phyloP scores from a whole-genome alignment of 2,113 vertebrate genomes.

The Zeus faber region DNA sequence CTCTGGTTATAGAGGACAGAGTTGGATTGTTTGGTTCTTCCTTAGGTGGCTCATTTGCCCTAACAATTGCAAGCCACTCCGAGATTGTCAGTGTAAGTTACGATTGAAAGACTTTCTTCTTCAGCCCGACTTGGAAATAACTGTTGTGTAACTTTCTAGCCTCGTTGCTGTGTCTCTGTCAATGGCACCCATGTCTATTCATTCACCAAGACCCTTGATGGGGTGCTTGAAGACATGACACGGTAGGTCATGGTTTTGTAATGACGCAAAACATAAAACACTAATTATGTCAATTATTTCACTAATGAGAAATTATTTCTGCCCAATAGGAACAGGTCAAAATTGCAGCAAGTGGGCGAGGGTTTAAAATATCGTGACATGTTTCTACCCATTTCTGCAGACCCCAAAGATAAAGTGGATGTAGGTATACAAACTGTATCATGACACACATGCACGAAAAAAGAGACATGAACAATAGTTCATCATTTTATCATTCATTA shows the following conservation, averaged over 20 bases:
- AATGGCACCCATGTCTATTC: slow-evolving; percentile 37
- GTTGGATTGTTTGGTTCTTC: slow-evolving; percentile 68
- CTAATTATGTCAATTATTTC: slow-evolving; percentile 1
- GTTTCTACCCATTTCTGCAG: slow-evolving; percentile 19
- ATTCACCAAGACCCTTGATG: rapidly evolving
- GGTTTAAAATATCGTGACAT: too few relatives aligned
- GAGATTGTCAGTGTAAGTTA: slow-evolving; percentile 44
- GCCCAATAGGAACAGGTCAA: slow-evolving; percentile 45
- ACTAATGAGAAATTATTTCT: background rate
- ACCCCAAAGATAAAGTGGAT: slow-evolving; percentile 31
- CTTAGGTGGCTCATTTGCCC: slow-evolving; percentile 41
- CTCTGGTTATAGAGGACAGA: slow-evolving; percentile 51
- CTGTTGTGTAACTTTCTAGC: slow-evolving; percentile 56
- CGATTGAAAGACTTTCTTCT: too few relatives aligned
- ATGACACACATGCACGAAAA: too few relatives aligned
- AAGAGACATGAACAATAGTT: too few relatives aligned
- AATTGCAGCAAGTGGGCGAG: too few relatives aligned
- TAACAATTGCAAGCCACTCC: slow-evolving; percentile 46
- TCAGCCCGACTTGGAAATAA: too few relatives aligned
- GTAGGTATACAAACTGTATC: slow-evolving; percentile 43
- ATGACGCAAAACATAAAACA: too few relatives aligned
- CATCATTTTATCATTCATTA: too few relatives aligned
- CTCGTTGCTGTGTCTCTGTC: slow-evolving; percentile 64
- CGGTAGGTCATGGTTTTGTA: slow-evolving; percentile 40
- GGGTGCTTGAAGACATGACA: rapidly evolving